A percentile compares a stretch with the other conserved stretches of the same genome.
Conservation (phyloP, 2,113 vertebrate species). For the Rhinoptilus africanus region DNA sequence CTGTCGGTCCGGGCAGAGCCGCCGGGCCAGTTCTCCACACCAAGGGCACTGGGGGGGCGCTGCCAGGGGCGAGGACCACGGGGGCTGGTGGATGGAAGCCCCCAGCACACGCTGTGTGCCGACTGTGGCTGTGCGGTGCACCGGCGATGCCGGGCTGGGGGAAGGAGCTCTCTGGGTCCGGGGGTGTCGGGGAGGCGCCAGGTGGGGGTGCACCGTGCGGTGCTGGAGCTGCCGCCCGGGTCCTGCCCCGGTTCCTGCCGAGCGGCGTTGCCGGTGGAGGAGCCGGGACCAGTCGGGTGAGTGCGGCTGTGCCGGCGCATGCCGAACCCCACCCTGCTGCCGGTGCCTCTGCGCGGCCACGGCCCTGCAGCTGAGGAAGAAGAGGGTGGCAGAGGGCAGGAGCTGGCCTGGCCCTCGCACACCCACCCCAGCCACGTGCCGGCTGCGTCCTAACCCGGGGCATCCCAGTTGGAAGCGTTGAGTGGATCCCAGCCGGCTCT, state of each 20-base stretch:
- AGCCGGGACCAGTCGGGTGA: slow-evolving; percentile 56
- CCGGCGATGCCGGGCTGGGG: accelerated
- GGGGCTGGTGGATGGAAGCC: not conserved
- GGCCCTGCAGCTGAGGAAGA: not conserved
- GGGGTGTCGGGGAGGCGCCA: accelerated
- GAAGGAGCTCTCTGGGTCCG: accelerated
- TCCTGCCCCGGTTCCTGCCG: not conserved
- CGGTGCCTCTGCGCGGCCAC: not conserved
- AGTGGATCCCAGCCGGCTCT: not conserved
- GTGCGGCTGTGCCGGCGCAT: slow-evolving; percentile 50
- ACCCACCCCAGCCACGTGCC: not conserved
- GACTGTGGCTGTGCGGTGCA: accelerated
- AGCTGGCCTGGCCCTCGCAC: not conserved
- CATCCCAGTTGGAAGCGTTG: not conserved
- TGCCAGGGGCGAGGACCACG: not conserved
- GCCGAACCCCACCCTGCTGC: slow-evolving; percentile 45
- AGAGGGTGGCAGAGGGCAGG: not conserved
- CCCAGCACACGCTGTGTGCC: accelerated
- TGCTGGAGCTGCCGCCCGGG: not conserved
- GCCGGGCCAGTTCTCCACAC: not conserved
- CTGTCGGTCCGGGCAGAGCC: not conserved
- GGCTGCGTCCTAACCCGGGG: not conserved
- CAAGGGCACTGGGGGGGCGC: accelerated
- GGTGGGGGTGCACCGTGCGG: accelerated
- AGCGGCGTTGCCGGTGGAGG: not conserved